Evolutionary conservation across 1,140 invertebrate genomes (phyloP).

Genomic region (Tetramorium alpestre): DNA sequence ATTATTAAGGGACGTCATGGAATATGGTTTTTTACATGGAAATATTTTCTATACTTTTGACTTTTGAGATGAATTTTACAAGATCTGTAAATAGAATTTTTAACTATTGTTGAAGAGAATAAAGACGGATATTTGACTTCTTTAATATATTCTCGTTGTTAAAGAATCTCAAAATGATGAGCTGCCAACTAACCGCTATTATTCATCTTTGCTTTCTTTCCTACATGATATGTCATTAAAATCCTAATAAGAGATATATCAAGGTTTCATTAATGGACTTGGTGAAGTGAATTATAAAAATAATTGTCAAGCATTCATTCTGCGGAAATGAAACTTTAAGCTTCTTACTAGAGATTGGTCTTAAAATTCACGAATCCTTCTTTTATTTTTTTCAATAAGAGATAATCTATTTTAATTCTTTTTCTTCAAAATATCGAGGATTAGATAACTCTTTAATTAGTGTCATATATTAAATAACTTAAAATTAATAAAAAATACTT

Average conservation of each 20-base stretch:
- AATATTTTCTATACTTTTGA: background rate
- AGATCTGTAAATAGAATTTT: background rate
- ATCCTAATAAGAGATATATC: background rate
- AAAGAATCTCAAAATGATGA: background rate
- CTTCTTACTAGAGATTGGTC: too few species aligned
- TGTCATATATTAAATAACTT: too few species aligned
- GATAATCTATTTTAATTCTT: too few species aligned
- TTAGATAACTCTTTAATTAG: too few species aligned
- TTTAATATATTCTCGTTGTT: background rate
- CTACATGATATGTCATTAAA: background rate
- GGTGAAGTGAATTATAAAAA: slow-evolving; percentile 8
- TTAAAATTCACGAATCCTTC: too few species aligned
- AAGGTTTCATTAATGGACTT: background rate
- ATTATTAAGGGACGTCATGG: background rate
- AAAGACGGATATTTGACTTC: background rate
- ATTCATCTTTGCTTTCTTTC: background rate
- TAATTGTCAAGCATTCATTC: slow-evolving; percentile 17
- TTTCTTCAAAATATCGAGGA: too few species aligned
- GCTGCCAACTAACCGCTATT: background rate
- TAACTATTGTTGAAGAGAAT: background rate
- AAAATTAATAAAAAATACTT: too few species aligned
- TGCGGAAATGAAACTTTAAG: too few species aligned
- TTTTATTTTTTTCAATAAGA: too few species aligned
- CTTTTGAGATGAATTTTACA: background rate
- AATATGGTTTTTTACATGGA: background rate